phyloP scores from a whole-genome alignment of 1,140 invertebrate species.

The Colletes gigas region DNA sequence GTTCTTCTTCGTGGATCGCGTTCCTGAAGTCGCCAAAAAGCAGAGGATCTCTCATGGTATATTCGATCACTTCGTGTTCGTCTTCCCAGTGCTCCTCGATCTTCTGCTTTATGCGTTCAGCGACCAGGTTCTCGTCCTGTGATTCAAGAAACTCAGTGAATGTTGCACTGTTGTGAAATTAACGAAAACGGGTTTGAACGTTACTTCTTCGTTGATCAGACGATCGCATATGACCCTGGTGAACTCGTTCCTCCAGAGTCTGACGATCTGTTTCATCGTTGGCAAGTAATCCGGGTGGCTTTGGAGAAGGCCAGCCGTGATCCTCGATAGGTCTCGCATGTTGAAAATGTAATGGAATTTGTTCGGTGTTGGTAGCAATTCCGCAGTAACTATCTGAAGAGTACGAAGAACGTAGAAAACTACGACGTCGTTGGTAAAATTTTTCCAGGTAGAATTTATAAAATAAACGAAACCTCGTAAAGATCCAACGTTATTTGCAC shows the following conservation, averaged over 20 bases:
- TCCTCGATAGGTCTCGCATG: constrained; percentile 92
- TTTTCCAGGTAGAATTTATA: background rate
- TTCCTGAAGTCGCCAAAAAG: constrained; percentile 94
- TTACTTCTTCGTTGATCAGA: constrained; percentile 87
- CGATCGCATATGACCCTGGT: constrained; percentile 92
- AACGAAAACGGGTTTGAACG: background rate
- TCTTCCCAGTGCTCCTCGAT: constrained; percentile 81
- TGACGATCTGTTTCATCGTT: constrained; percentile 86
- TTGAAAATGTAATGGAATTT: constrained; percentile 98
- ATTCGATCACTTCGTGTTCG: constrained; percentile 83
- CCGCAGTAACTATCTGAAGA: constrained; percentile 81
- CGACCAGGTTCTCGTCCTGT: constrained; percentile 81
- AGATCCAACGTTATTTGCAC: constrained; percentile 90
- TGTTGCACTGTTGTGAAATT: background rate
- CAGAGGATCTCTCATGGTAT: constrained; percentile 89
- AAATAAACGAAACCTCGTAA: constrained; percentile 85
- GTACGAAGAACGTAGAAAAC: background rate
- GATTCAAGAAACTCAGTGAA: constrained; percentile 12
- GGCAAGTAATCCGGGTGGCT: constrained; percentile 86
- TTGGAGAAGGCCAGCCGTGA: constrained; percentile 89
- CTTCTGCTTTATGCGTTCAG: constrained; percentile 79
- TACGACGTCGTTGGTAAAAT: background rate
- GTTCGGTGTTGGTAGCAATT: constrained; percentile 93
- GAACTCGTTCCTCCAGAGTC: constrained; percentile 95
- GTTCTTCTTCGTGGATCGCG: constrained; percentile 88